Evolutionary conservation across 2,888 invertebrate species (phyloP).

Genomic region (Nomada fucata): DNA sequence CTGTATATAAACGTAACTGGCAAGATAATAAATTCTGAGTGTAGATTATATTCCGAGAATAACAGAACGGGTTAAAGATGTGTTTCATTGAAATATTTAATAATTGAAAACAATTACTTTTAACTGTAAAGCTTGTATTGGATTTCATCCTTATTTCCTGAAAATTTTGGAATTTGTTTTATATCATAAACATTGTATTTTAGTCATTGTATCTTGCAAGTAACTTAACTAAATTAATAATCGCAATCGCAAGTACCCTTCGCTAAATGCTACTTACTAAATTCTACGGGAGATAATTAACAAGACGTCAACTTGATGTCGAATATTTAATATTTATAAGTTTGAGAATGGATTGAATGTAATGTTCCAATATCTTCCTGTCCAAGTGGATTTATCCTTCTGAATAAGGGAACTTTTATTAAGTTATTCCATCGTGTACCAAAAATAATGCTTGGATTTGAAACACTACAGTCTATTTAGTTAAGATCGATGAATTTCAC

Average conservation of each 20-base stretch:
- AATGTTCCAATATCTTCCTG: constrained; percentile 36
- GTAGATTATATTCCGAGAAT: no score
- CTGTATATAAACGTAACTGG: no score
- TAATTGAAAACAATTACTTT: no score
- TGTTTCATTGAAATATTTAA: no score
- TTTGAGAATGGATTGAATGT: constrained; percentile 4
- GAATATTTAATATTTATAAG: constrained; percentile 38
- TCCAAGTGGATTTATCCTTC: constrained; percentile 61
- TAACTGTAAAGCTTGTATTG: no score
- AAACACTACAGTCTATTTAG: constrained; percentile 77
- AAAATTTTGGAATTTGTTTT: no score
- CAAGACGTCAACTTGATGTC: constrained; percentile 13
- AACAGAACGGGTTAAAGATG: no score
- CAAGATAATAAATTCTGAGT: no score
- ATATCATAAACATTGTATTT: no score
- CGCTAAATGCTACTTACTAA: background rate
- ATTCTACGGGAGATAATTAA: background rate
- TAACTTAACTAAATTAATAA: background rate
- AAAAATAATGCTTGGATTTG: constrained; percentile 60
- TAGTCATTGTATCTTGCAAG: no score
- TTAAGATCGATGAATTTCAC: constrained; percentile 71
- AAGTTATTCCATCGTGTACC: constrained; percentile 62
- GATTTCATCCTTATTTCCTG: no score
- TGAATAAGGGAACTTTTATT: constrained; percentile 46
- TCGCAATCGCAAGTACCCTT: background rate